Conservation (phyloP, 2,113 vertebrate genomes). For the Erinaceus europaeus region DNA sequence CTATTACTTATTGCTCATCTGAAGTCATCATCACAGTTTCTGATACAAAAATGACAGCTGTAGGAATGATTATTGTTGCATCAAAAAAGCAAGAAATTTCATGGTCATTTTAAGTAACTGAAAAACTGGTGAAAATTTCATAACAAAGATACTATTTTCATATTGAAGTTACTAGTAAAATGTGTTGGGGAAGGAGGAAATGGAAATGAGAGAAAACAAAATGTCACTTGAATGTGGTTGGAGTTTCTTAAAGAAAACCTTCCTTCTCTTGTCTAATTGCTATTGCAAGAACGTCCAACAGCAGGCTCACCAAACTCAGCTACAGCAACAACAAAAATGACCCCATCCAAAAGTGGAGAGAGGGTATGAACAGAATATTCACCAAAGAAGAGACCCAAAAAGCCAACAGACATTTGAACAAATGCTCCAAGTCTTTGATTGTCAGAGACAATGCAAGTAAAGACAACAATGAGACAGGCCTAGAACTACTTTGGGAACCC, state of each 20-base stretch:
- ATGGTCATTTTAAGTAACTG: not conserved
- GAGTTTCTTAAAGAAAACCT: conserved; percentile 39
- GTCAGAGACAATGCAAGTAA: no score
- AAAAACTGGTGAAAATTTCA: conserved; percentile 20
- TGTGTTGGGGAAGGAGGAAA: not conserved
- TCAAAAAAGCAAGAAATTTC: conserved; percentile 47
- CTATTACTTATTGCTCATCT: conserved; percentile 38
- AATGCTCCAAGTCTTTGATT: no score
- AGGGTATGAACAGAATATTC: no score
- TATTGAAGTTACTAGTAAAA: conserved; percentile 34
- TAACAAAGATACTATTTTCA: conserved; percentile 46
- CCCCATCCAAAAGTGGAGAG: no score
- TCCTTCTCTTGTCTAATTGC: conserved; percentile 36
- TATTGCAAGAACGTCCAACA: no score
- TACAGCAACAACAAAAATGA: no score
- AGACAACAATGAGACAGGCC: no score
- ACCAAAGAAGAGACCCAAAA: no score
- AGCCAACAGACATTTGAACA: no score
- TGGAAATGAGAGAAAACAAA: conserved; percentile 26
- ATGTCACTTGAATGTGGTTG: conserved; percentile 22
- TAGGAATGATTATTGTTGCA: conserved; percentile 2
- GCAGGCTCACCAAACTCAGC: no score
- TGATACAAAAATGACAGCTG: conserved; percentile 47
- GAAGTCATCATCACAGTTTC: conserved; percentile 44
- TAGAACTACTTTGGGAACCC: no score